Conservation (phyloP, 2,113 vertebrate genomes). For the Micronycteris hirsuta region DNA sequence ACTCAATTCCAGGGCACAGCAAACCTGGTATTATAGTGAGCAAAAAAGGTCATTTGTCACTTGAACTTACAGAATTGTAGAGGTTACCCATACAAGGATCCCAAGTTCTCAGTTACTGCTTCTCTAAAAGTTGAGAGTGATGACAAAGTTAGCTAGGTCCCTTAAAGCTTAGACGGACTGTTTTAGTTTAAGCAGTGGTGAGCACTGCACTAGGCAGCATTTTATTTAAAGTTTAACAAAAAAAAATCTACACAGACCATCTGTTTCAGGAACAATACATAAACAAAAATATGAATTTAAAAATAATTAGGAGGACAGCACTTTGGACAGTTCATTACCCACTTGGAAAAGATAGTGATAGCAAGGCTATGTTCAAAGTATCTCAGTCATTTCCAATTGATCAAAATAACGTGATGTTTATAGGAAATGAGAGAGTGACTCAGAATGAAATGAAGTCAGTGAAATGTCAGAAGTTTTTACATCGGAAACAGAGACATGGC, state of each 20-base stretch:
- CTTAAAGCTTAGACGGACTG: accelerated
- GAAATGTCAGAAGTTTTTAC: slow-evolving; percentile 85
- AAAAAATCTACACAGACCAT: slow-evolving; percentile 52
- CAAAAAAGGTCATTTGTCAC: neutral
- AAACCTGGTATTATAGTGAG: too few species aligned
- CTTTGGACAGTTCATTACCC: slow-evolving; percentile 35
- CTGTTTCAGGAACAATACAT: slow-evolving; percentile 60
- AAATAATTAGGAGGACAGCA: slow-evolving; percentile 66
- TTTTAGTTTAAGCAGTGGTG: neutral
- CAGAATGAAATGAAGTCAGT: slow-evolving; percentile 85
- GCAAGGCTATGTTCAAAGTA: slow-evolving; percentile 74
- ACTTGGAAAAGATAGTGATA: slow-evolving; percentile 44
- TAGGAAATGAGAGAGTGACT: slow-evolving; percentile 82
- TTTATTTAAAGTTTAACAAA: slow-evolving; percentile 40
- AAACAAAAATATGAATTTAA: slow-evolving; percentile 69
- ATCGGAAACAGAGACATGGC: slow-evolving; percentile 85
- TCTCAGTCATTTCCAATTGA: slow-evolving; percentile 85
- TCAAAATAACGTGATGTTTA: slow-evolving; percentile 85
- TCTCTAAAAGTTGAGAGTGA: neutral
- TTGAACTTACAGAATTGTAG: neutral
- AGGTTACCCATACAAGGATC: neutral
- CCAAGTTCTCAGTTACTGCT: neutral
- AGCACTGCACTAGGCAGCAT: neutral
- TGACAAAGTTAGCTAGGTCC: neutral
- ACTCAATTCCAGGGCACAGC: neutral